Percentiles rank a stretch among this genome's conserved stretches.
Evolutionary conservation across 2,113 vertebrate genomes (phyloP).

Genomic region (Brienomyrus longianalis): DNA sequence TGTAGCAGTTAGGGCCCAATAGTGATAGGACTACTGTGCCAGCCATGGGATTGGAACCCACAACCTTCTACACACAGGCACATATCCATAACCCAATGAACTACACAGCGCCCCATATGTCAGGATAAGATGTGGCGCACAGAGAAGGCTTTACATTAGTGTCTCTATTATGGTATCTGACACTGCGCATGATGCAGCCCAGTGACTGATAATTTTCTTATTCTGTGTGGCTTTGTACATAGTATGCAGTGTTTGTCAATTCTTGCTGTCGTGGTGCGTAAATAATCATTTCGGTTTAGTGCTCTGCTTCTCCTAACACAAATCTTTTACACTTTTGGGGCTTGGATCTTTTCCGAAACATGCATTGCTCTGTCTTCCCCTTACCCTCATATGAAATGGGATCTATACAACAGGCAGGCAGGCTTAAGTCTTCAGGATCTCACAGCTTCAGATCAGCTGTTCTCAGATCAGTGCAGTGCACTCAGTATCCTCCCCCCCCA

Average conservation of each 20-base stretch:
- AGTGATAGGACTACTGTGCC: neutral
- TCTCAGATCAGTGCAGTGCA: neutral
- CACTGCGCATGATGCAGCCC: neutral
- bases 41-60: neutral
- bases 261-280: neutral
- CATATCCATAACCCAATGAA: neutral
- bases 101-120: neutral
- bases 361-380: neutral
- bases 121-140: neutral
- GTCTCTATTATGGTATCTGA: neutral
- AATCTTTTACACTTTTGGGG: neutral
- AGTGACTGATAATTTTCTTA: neutral
- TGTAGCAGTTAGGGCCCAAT: neutral
- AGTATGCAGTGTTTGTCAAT: neutral
- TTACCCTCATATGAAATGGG: neutral
- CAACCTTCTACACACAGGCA: neutral
- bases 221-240: neutral
- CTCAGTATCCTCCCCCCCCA: neutral
- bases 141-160: neutral
- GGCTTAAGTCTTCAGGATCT: neutral
- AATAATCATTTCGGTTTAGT: neutral
- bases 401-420: neutral
- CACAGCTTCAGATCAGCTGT: neutral
- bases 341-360: neutral
- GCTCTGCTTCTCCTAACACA: neutral